A percentile compares a stretch with the other conserved stretches of the same genome.
Conservation (phyloP, 2,888 invertebrate genomes). For the Amblyjoppa proteus region DNA sequence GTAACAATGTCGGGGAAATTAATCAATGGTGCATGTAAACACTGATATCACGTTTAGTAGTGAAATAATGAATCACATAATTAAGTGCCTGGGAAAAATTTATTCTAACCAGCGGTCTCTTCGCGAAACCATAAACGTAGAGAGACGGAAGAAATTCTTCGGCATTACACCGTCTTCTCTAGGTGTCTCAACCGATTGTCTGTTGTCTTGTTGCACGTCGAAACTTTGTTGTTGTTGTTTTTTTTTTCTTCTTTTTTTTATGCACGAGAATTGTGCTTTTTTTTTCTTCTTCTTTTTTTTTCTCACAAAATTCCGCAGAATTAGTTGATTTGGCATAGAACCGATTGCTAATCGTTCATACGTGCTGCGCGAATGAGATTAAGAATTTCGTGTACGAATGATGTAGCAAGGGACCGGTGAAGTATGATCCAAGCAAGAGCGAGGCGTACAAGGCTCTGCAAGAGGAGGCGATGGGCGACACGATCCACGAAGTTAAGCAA, state of each 20-base stretch:
- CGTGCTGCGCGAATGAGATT: constrained; percentile 68
- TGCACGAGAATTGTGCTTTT: constrained; percentile 36
- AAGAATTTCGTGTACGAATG: constrained; percentile 83
- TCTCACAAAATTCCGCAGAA: background rate
- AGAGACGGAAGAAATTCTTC: background rate
- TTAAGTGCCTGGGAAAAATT: constrained; percentile 59
- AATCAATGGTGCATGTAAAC: constrained; percentile 63
- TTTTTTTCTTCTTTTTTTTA: constrained; percentile 28
- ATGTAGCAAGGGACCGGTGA: constrained; percentile 79
- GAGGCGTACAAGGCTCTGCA: constrained; percentile 95
- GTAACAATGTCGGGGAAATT: constrained; percentile 56
- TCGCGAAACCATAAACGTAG: constrained; percentile 2
- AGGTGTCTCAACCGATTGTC: constrained; percentile 20
- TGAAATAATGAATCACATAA: constrained; percentile 63
- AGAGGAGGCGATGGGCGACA: constrained; percentile 91
- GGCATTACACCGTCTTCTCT: background rate
- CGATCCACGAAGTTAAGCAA: constrained; percentile 89
- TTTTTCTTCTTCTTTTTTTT: constrained; percentile 12
- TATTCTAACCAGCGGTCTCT: constrained; percentile 55
- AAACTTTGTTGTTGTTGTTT: constrained; percentile 3
- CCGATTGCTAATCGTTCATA: background rate
- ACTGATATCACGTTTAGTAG: constrained; percentile 53
- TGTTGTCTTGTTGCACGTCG: constrained; percentile 41
- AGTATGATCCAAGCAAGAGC: constrained; percentile 95
- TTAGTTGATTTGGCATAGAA: constrained; percentile 29